A percentile compares a stretch with the other conserved stretches of the same genome.
phyloP scores from a whole-genome alignment of 2,888 invertebrate genomes.

The Andrena chrysosceles region DNA sequence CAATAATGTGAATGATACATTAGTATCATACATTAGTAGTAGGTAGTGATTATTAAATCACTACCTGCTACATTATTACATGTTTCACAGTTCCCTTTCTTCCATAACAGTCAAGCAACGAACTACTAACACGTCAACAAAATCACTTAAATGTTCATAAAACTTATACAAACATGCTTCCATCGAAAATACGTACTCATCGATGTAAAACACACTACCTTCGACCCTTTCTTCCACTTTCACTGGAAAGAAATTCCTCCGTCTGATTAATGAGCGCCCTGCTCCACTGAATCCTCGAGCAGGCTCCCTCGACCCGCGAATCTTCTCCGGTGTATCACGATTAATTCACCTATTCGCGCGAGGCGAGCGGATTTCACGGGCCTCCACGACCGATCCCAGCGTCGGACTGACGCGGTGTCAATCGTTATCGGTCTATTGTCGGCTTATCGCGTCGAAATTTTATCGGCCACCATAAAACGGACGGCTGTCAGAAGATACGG shows the following conservation, averaged over 20 bases:
- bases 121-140: too few relatives aligned
- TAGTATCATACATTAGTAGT: too few relatives aligned
- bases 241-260: not conserved
- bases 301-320: not conserved
- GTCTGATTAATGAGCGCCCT: not conserved
- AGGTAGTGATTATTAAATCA: too few relatives aligned
- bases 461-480: slow-evolving; percentile 26
- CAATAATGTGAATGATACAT: too few relatives aligned
- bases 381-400: not conserved
- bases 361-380: not conserved
- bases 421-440: not conserved
- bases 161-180: too few relatives aligned
- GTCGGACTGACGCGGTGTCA: slow-evolving; percentile 14
- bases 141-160: too few relatives aligned
- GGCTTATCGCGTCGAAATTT: slow-evolving; percentile 38
- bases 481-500: not conserved
- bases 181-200: too few relatives aligned
- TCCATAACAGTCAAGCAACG: too few relatives aligned
- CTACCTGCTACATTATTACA: too few relatives aligned
- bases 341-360: not conserved
- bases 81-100: too few relatives aligned
- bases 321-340: not conserved
- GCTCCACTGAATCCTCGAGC: not conserved
- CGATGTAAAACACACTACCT: too few relatives aligned
- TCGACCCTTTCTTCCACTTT: not conserved